Conservation (phyloP, 2,888 invertebrate species). For the Nebria brevicollis region DNA sequence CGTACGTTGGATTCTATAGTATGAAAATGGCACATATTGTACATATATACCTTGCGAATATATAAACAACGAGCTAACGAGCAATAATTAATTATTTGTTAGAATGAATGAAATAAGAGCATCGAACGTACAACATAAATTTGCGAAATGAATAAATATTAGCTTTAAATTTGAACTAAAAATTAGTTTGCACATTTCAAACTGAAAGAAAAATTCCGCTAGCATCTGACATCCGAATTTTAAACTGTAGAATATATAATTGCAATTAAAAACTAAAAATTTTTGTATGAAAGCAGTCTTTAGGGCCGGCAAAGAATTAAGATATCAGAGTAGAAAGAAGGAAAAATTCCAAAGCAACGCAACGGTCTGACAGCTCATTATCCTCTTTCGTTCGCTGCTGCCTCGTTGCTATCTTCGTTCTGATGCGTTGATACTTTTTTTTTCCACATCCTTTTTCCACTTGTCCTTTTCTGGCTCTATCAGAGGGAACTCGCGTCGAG, state of each 20-base stretch:
- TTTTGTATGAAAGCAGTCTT: slow-evolving; percentile 20
- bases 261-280: slow-evolving; percentile 35
- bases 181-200: not conserved
- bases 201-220: not conserved
- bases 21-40: no score
- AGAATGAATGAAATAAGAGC: no score
- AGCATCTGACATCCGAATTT: not conserved
- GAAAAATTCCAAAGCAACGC: not conserved
- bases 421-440: not conserved
- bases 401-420: not conserved
- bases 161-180: not conserved
- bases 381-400: not conserved
- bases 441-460: not conserved
- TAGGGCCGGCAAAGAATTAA: slow-evolving; percentile 20
- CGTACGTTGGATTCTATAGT: no score
- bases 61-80: no score
- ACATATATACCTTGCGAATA: no score
- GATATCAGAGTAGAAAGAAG: slow-evolving; percentile 9
- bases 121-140: no score
- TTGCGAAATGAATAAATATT: no score
- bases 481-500: not conserved
- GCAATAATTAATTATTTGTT: no score
- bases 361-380: slow-evolving; percentile 10
- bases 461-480: not conserved
- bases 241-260: slow-evolving; percentile 27